Evolutionary conservation across 1,140 invertebrate genomes (phyloP), one percentile per base, ranked within the genome.

Genomic region (Solenopsis fugax): DNA sequence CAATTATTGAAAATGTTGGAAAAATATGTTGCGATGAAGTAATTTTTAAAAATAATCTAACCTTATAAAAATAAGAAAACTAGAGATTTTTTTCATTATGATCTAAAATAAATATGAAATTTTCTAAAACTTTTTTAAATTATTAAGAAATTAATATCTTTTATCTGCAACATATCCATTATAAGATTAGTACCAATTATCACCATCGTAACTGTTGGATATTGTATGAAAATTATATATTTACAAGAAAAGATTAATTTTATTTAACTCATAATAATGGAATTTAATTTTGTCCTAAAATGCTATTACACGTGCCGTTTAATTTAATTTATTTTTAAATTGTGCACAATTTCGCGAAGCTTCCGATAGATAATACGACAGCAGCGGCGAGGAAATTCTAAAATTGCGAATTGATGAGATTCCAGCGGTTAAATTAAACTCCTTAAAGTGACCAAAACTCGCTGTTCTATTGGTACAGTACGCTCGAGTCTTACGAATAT

Each of bases 401-500:
- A 48, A 67, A 67, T 41, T 7, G 24, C 48, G 4, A 64, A 34
- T 45, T 16, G 10, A 12, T 82, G 45, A 73, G 50, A 62, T 60
- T 50, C 12, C n/a, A 29, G 34, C 4, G 21, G 45, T 6, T 58
- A 16, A 48, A 75, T 84, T 72, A 50, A 84, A 41, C 41, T 84
- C 7, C 71, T 60, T 24, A 73, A 67, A 81, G 48, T 34, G 62
- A 54, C 80, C 54, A 34, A 52, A 64, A 34, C 18, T 71, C 37
- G 10, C 9, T 50, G 13, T 58, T 21, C 52, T 52, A 21, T 2
- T 34, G 6, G 9, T n/a, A 12, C 29, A 64, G 16, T 58, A 50
- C 10, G 37, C 16, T 50, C 29, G 21, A 48, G n/a, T 78, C 52
- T 54, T 80, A 41, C 24, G 37, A 81, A 71, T 84, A 73, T 29